A percentile compares a stretch with the other conserved stretches of the same genome.
Evolutionary conservation across 2,888 invertebrate species (phyloP).

Genomic region (Diplolepis rosae): DNA sequence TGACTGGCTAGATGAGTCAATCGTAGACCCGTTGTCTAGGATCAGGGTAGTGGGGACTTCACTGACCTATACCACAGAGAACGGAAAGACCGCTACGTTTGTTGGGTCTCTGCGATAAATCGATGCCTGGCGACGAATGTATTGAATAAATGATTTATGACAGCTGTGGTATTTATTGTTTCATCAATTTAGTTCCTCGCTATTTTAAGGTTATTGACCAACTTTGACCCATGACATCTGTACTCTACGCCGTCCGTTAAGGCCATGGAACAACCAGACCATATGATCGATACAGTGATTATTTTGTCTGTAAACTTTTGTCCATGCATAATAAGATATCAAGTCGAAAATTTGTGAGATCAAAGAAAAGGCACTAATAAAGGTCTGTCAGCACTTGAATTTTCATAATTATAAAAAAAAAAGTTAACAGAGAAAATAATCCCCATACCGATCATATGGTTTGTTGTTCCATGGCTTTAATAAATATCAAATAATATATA

Average conservation of each 20-base stretch:
- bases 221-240: slow-evolving; percentile 11
- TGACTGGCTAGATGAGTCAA: slow-evolving; percentile 70
- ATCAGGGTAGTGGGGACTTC: slow-evolving; percentile 57
- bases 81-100: slow-evolving; percentile 53
- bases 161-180: not conserved
- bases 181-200: not conserved
- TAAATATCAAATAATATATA: not conserved
- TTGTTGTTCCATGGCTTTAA: too few species aligned
- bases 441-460: too few species aligned
- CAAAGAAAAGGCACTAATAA: too few species aligned
- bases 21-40: slow-evolving; percentile 72
- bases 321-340: too few species aligned
- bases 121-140: slow-evolving; percentile 35
- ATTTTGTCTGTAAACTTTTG: too few species aligned
- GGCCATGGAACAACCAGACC: too few species aligned
- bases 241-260: not conserved
- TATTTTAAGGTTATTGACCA: slow-evolving; percentile 15
- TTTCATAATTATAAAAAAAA: too few species aligned
- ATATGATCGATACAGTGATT: too few species aligned
- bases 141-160: slow-evolving; percentile 1
- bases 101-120: slow-evolving; percentile 44
- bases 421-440: too few species aligned
- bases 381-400: too few species aligned
- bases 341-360: too few species aligned
- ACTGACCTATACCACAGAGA: slow-evolving; percentile 70